Conservation (phyloP, 2,888 invertebrate genomes). For the Microctonus aethiopoides region DNA sequence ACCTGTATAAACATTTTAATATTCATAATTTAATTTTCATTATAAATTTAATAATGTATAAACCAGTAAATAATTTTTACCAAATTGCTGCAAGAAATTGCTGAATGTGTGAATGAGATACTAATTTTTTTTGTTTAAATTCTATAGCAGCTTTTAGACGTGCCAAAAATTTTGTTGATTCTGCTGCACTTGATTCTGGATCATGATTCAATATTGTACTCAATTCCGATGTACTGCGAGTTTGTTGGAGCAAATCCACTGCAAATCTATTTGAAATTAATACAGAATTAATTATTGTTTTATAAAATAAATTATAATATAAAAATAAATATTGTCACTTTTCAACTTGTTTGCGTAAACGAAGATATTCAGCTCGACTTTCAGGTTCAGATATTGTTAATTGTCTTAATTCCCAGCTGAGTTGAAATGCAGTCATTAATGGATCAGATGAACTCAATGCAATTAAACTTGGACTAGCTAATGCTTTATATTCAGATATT, state of each 20-base stretch:
- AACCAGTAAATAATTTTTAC: too few relatives aligned
- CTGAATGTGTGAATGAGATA: slow-evolving; percentile 95
- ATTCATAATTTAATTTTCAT: too few relatives aligned
- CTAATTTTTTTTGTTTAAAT: slow-evolving; percentile 96
- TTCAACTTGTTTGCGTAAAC: slow-evolving; percentile 86
- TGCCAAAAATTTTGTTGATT: slow-evolving; percentile 69
- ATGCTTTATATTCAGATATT: slow-evolving; percentile 91
- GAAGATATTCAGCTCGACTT: slow-evolving; percentile 90
- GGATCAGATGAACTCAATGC: slow-evolving; percentile 94
- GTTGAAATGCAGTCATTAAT: slow-evolving; percentile 91
- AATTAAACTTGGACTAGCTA: slow-evolving; percentile 93
- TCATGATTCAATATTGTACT: slow-evolving; percentile 95
- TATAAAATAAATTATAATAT: too few relatives aligned
- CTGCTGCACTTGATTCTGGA: slow-evolving; percentile 77
- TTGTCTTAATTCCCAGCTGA: slow-evolving; percentile 93
- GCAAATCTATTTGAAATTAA: slow-evolving; percentile 73
- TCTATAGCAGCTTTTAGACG: slow-evolving; percentile 90
- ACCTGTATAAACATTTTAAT: too few relatives aligned
- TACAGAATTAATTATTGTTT: too few relatives aligned
- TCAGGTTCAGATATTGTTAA: slow-evolving; percentile 94
- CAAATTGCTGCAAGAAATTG: slow-evolving; percentile 91
- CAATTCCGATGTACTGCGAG: slow-evolving; percentile 90
- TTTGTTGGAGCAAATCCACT: slow-evolving; percentile 90
- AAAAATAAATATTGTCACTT: slow-evolving; percentile 68
- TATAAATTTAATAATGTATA: too few relatives aligned